Evolutionary conservation across 2,797 vertebrate species (phyloP).

Genomic region (Chelonia mydas): DNA sequence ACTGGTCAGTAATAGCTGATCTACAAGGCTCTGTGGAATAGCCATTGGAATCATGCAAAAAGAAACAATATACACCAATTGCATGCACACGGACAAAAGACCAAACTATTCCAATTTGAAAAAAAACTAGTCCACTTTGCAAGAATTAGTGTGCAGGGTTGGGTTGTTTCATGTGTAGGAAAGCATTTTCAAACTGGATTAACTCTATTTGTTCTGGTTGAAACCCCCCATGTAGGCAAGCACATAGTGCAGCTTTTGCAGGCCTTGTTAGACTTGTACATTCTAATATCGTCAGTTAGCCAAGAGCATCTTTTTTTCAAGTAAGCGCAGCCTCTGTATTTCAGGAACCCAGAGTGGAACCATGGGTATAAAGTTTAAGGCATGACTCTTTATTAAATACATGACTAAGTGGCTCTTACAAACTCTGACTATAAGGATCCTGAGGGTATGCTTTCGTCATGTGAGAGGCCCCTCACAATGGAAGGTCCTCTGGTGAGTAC

Average conservation of each 20-base stretch:
- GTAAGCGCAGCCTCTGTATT: not conserved
- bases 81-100: too few relatives aligned
- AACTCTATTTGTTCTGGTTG: not conserved
- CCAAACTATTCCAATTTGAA: too few relatives aligned
- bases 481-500: not conserved
- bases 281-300: not conserved
- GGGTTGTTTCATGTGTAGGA: not conserved
- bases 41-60: too few relatives aligned
- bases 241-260: not conserved
- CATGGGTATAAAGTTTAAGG: not conserved
- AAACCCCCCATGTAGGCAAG: not conserved
- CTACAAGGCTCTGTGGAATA: too few relatives aligned
- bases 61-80: too few relatives aligned
- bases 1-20: too few relatives aligned
- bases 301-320: not conserved
- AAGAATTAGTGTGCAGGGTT: not conserved
- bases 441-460: not conserved
- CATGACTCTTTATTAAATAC: not conserved
- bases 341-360: not conserved
- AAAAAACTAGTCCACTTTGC: not conserved
- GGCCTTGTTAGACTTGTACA: not conserved
- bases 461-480: not conserved
- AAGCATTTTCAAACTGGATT: not conserved
- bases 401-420: not conserved
- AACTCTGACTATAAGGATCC: not conserved